Evolutionary conservation across 2,888 invertebrate genomes (phyloP).

Genomic region (Drosophila ochracea): DNA sequence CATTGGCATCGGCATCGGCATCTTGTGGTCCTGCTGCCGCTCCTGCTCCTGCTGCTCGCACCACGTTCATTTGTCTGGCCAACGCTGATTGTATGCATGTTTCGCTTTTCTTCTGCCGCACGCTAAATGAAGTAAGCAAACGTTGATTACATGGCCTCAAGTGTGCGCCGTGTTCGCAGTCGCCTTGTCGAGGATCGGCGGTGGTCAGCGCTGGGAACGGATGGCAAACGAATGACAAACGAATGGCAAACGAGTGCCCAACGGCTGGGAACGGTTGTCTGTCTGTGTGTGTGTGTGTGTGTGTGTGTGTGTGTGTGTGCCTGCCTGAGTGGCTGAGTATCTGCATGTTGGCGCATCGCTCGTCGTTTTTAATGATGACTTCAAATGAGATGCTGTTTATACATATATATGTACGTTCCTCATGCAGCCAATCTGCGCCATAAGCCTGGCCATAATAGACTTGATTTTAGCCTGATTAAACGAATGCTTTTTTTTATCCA

Average conservation of each 20-base stretch:
- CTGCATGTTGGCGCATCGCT: constrained; percentile 64
- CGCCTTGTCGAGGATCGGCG: constrained; percentile 39
- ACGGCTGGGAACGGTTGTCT: constrained; percentile 14
- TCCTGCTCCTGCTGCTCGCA: constrained; percentile 33
- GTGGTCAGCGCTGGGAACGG: constrained; percentile 28
- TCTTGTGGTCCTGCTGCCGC: constrained; percentile 40
- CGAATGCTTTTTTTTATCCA: constrained; percentile 43
- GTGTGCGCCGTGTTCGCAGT: constrained; percentile 70
- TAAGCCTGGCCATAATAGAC: constrained; percentile 74
- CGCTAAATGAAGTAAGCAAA: constrained; percentile 81
- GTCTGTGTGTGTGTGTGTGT: background rate
- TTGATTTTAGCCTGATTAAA: constrained; percentile 77
- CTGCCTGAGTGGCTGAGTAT: constrained; percentile 36
- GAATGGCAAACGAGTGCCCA: constrained; percentile 6
- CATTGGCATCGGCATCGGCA: constrained; percentile 30
- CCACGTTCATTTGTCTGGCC: constrained; percentile 62
- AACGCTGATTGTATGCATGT: constrained; percentile 78
- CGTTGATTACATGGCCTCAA: constrained; percentile 81
- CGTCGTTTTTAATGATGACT: constrained; percentile 80
- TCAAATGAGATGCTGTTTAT: constrained; percentile 77
- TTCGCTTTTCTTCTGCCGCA: constrained; percentile 80
- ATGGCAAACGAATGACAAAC: constrained; percentile 3
- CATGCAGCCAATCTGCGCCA: constrained; percentile 60
- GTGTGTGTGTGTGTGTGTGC: constrained; percentile 21
- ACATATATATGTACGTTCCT: constrained; percentile 21